phyloP scores from a whole-genome alignment of 2,797 vertebrate species.

The Morus bassanus region DNA sequence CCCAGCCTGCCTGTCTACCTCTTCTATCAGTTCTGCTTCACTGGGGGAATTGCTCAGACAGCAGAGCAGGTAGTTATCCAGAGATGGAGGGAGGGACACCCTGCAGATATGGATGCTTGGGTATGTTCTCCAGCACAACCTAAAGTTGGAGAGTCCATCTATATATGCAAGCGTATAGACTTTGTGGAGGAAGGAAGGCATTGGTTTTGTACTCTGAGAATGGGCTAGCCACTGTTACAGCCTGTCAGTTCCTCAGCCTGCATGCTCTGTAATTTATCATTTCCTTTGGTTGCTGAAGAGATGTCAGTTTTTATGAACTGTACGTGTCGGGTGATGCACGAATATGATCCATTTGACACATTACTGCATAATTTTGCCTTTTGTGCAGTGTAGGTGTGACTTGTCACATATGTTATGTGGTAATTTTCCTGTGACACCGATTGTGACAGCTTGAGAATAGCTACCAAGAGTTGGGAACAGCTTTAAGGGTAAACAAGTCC shows the following conservation, averaged over 20 bases:
- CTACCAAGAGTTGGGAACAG: not conserved
- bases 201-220: not conserved
- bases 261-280: not conserved
- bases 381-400: slow-evolving; percentile 31
- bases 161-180: not conserved
- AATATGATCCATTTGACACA: slow-evolving; percentile 32
- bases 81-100: not conserved
- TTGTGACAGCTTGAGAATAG: slow-evolving; percentile 17
- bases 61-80: not conserved
- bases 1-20: not conserved
- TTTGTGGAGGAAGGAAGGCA: not conserved
- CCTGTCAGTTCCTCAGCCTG: not conserved
- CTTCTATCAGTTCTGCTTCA: not conserved
- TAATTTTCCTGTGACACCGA: slow-evolving; percentile 34
- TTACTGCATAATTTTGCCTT: slow-evolving; percentile 40
- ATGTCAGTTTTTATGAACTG: not conserved
- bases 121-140: not conserved
- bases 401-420: not conserved
- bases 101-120: not conserved
- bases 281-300: not conserved
- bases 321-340: not conserved
- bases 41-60: not conserved
- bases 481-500: not conserved
- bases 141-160: not conserved
- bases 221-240: not conserved